These are phyloP conservation scores for Holothuria leucospilota DNA, from an alignment of 53 echinoderm and acorn worm species.

Conservation along the genomic window DNA sequence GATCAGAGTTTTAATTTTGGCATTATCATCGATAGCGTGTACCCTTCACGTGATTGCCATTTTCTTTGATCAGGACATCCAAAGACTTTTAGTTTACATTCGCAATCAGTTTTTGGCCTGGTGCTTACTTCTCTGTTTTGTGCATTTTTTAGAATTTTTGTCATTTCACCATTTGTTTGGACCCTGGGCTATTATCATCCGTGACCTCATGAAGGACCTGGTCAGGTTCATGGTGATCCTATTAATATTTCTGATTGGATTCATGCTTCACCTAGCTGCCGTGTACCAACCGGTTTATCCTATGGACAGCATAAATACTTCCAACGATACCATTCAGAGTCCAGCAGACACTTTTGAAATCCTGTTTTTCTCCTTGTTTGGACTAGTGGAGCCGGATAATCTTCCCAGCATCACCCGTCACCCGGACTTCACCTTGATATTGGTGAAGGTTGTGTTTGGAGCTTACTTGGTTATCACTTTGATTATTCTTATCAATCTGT, in stretches of 20 bases:
- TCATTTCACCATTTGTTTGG: constrained; percentile 97
- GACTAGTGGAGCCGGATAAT: constrained; percentile 84
- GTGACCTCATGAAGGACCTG: constrained; percentile 96
- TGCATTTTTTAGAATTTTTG: constrained; percentile 86
- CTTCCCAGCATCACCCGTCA: constrained; percentile 76
- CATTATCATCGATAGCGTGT: constrained; percentile 85
- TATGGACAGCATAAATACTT: background rate
- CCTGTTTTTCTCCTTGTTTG: constrained; percentile 95
- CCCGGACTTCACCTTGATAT: constrained; percentile 72
- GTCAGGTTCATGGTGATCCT: constrained; percentile 97
- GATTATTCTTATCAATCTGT: constrained; percentile 93
- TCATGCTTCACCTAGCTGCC: constrained; percentile 93
- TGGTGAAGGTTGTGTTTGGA: constrained; percentile 90
- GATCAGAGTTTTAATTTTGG: constrained; percentile 88
- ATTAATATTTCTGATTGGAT: constrained; percentile 91
- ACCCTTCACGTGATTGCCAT: constrained; percentile 77
- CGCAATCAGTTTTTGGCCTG: constrained; percentile 92
- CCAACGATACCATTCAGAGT: constrained; percentile 68
- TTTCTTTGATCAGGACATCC: constrained; percentile 44
- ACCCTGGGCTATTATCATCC: constrained; percentile 98
- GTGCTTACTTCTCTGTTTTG: constrained; percentile 90
- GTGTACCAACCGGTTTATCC: constrained; percentile 95
- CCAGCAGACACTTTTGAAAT: constrained; percentile 86
- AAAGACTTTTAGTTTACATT: constrained; percentile 67
- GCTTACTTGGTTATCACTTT: constrained; percentile 93